Conservation (phyloP, 92 coral and sea anemone genomes). For the Chrysogorgia sp. region DNA sequence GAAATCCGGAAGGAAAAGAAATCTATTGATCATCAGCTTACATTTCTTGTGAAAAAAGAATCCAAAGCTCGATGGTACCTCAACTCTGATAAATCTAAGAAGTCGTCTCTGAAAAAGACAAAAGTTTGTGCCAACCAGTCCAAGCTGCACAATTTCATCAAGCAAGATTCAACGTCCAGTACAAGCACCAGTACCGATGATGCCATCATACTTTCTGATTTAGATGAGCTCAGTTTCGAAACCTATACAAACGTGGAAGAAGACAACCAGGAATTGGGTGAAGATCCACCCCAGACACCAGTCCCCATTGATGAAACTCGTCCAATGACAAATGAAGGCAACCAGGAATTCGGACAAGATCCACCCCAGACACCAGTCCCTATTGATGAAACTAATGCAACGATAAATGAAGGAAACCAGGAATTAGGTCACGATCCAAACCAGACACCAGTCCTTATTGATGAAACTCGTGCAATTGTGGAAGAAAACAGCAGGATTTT, state of each 20-base stretch:
- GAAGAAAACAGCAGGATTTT: constrained; percentile 1
- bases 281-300: constrained; percentile 1
- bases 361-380: too few species aligned
- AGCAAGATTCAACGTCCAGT: constrained; percentile 2
- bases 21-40: constrained; percentile 18
- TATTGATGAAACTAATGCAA: too few species aligned
- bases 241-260: not conserved
- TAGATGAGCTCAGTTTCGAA: not conserved
- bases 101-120: not conserved
- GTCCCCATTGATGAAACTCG: too few species aligned
- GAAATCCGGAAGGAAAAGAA: constrained; percentile 51
- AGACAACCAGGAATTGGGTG: not conserved
- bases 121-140: constrained; percentile 2
- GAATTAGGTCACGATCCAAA: too few species aligned
- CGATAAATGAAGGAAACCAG: too few species aligned
- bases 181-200: constrained; percentile 8
- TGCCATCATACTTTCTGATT: constrained; percentile 18
- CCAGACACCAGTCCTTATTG: too few species aligned
- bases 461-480: too few species aligned
- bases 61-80: constrained; percentile 56
- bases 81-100: constrained; percentile 5
- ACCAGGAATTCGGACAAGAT: too few species aligned
- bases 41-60: constrained; percentile 46
- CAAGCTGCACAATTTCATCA: constrained; percentile 8
- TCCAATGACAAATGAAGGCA: not conserved